phyloP scores from a whole-genome alignment of 2,113 vertebrate genomes.

The Psephotus haematonotus region DNA sequence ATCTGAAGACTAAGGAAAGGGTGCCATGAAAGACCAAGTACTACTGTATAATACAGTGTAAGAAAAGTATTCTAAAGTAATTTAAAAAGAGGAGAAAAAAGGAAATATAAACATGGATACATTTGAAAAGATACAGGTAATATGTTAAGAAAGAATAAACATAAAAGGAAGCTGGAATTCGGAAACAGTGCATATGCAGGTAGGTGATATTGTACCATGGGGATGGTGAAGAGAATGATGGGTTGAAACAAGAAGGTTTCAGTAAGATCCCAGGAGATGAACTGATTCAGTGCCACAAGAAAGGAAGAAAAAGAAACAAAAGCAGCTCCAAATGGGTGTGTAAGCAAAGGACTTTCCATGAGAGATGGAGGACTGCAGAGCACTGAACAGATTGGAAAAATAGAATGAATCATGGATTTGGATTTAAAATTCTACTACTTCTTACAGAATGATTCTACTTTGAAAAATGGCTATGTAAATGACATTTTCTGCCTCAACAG shows the following conservation, averaged over 20 bases:
- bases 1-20: background rate
- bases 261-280: background rate
- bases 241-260: background rate
- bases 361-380: background rate
- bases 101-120: background rate
- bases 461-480: background rate
- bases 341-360: background rate
- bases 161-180: background rate
- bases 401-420: background rate
- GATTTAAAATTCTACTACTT: conserved; percentile 6
- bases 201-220: background rate
- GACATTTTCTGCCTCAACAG: background rate
- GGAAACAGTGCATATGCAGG: background rate
- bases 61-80: background rate
- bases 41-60: background rate
- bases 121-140: background rate
- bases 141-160: background rate
- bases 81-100: background rate
- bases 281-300: background rate
- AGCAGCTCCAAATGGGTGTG: background rate
- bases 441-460: background rate
- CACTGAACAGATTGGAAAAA: background rate
- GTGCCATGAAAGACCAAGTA: background rate
- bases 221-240: background rate
- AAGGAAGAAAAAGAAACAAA: background rate